Evolutionary conservation across 2,888 invertebrate species (phyloP).

Genomic region (Clostera curtula): DNA sequence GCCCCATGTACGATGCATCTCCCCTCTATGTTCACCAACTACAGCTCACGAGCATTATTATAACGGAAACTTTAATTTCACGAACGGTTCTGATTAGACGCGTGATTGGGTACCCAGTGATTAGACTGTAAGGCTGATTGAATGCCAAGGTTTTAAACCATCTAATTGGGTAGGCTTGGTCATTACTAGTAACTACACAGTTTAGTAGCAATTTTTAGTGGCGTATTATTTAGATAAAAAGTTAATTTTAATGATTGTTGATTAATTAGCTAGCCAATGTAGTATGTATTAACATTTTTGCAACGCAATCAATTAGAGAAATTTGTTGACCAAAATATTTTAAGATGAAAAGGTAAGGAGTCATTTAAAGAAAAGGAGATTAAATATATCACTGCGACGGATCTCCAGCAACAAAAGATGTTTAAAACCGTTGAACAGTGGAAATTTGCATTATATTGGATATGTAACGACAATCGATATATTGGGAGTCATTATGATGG

Average conservation of each 20-base stretch:
- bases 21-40: constrained; percentile 23
- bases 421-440: too few species aligned
- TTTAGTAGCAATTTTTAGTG: constrained; percentile 3
- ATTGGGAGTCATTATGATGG: too few species aligned
- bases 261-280: too few species aligned
- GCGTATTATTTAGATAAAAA: constrained; percentile 2
- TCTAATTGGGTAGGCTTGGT: constrained; percentile 17
- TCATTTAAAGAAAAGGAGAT: too few species aligned
- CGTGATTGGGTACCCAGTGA: constrained; percentile 21
- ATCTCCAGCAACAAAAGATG: too few species aligned
- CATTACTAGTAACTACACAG: constrained; percentile 7
- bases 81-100: constrained; percentile 21
- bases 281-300: neutral
- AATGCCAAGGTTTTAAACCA: constrained; percentile 20
- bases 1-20: constrained; percentile 6
- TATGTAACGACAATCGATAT: too few species aligned
- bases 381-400: too few species aligned
- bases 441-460: too few species aligned
- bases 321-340: too few species aligned
- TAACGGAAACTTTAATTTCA: constrained; percentile 33
- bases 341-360: too few species aligned
- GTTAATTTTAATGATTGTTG: too few species aligned
- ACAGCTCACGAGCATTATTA: constrained; percentile 25
- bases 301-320: neutral
- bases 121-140: constrained; percentile 23